Conservation (phyloP, 2,888 invertebrate genomes). For the Dynastes hyllus region DNA sequence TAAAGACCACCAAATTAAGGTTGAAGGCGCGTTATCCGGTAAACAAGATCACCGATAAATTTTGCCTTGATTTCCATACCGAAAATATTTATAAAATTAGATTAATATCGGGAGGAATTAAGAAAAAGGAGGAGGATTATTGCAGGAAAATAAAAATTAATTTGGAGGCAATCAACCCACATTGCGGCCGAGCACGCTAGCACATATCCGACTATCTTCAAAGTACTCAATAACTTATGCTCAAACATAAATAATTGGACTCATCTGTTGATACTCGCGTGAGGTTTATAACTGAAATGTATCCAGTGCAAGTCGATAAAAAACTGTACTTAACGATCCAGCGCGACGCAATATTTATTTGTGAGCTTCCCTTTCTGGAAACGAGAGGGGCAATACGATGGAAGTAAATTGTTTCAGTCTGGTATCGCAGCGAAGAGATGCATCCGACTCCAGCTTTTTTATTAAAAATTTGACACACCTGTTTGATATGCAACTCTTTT, state of each 20-base stretch:
- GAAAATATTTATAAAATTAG: slow-evolving; percentile 8
- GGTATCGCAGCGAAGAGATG: background rate
- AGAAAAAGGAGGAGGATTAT: background rate
- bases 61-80: background rate
- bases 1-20: background rate
- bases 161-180: background rate
- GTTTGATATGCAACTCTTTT: slow-evolving; percentile 3
- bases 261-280: slow-evolving; percentile 45
- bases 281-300: slow-evolving; percentile 44
- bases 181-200: background rate
- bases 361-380: slow-evolving; percentile 25
- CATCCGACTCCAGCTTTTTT: background rate
- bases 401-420: slow-evolving; percentile 12
- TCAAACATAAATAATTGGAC: slow-evolving; percentile 42
- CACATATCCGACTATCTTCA: slow-evolving; percentile 20
- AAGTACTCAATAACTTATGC: slow-evolving; percentile 40
- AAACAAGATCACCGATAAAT: slow-evolving; percentile 13
- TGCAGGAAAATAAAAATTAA: slow-evolving; percentile 23
- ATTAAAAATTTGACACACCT: background rate
- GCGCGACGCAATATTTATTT: slow-evolving; percentile 44
- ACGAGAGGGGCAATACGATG: slow-evolving; percentile 1
- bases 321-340: slow-evolving; percentile 40
- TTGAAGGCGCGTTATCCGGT: slow-evolving; percentile 10
- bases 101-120: background rate
- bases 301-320: slow-evolving; percentile 45